phyloP scores from a whole-genome alignment of 92 coral and sea anemone species.

The Isaurus tuberculatus region DNA sequence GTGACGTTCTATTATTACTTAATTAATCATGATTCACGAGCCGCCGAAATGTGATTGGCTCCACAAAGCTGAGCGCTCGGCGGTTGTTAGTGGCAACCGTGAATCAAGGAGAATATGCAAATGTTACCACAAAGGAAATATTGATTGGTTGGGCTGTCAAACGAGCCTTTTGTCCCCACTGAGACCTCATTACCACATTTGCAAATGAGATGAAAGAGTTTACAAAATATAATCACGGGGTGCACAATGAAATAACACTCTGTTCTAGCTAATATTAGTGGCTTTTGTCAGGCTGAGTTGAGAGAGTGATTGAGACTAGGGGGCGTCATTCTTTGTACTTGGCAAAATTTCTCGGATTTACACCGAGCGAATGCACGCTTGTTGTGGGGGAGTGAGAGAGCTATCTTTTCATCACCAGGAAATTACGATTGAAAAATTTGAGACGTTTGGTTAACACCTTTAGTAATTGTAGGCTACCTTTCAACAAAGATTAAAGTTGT shows the following conservation, averaged over 20 bases:
- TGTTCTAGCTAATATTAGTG: conserved; percentile 72
- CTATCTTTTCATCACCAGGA: conserved; percentile 29
- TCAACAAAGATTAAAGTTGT: conserved; percentile 36
- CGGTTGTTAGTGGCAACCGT: conserved; percentile 79
- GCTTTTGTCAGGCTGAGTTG: conserved; percentile 73
- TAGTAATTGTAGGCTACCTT: conserved; percentile 17
- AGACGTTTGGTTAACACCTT: conserved; percentile 28
- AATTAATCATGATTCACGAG: conserved; percentile 93
- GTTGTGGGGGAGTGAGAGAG: conserved; percentile 43
- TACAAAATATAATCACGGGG: conserved; percentile 84
- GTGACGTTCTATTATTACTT: conserved; percentile 99
- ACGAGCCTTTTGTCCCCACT: conserved; percentile 77
- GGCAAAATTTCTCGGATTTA: conserved; percentile 21
- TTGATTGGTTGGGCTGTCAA: conserved; percentile 77
- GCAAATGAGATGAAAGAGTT: conserved; percentile 92
- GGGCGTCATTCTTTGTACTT: conserved; percentile 73
- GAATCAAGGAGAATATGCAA: conserved; percentile 95
- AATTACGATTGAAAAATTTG: conserved; percentile 9
- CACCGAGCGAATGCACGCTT: neutral
- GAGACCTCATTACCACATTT: conserved; percentile 99
- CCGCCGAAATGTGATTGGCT: conserved; percentile 84
- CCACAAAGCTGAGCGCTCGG: conserved; percentile 60
- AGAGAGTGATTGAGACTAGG: conserved; percentile 71
- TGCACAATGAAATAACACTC: conserved; percentile 75
- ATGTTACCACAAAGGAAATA: conserved; percentile 60